phyloP scores from a whole-genome alignment of 2,113 vertebrate genomes.

The Chlamydotis undulata region DNA sequence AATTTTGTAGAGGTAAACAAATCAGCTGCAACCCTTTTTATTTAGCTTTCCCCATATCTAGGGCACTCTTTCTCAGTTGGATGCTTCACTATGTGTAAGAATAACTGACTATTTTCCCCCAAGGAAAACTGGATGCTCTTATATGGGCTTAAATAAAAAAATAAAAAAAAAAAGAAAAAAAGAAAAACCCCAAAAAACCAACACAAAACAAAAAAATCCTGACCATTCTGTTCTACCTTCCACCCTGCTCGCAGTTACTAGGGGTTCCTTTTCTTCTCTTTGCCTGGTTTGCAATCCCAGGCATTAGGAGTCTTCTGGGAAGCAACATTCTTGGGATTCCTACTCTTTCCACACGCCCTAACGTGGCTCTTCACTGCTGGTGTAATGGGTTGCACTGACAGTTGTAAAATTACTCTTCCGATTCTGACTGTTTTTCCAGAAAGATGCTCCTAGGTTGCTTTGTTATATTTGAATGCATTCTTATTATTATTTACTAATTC shows the following conservation, averaged over 20 bases:
- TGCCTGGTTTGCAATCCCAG: background rate
- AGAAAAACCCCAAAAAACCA: no score
- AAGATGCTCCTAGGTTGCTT: background rate
- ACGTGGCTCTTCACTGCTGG: fast-evolving
- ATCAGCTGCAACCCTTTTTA: background rate
- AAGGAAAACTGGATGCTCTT: background rate
- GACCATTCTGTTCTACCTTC: background rate
- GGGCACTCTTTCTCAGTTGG: background rate
- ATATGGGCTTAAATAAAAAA: background rate
- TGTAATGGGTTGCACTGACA: background rate
- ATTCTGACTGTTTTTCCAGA: conserved; percentile 22
- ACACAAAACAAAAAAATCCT: no score
- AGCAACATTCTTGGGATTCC: background rate
- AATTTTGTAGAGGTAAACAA: background rate
- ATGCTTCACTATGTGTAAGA: background rate
- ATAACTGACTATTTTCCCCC: background rate
- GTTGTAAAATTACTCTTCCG: background rate
- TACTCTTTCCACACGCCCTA: background rate
- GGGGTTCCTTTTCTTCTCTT: background rate
- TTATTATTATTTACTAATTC: background rate
- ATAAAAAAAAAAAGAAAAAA: no score
- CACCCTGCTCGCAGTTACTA: background rate
- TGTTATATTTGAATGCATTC: background rate
- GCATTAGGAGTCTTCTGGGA: background rate
- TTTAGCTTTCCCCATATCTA: background rate